Conservation (phyloP, 2,888 invertebrate genomes). For the Biston betularia region DNA sequence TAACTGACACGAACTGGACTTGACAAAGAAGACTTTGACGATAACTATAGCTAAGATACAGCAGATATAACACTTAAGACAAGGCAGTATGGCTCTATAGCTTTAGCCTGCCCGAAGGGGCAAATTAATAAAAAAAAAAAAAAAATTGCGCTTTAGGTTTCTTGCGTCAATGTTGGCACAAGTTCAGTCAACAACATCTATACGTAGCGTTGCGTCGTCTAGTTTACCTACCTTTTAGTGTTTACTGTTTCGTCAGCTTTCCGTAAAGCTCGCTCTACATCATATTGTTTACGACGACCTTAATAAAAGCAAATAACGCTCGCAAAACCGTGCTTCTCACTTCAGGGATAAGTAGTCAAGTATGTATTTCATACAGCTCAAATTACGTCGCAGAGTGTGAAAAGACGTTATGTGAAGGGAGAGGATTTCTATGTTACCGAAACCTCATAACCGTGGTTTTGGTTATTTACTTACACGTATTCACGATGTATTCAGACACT, state of each 20-base stretch:
- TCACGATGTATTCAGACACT: background rate
- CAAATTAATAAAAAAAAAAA: too few relatives aligned
- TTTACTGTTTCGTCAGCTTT: slow-evolving; percentile 34
- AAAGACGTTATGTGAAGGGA: slow-evolving; percentile 5
- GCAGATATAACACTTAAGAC: too few relatives aligned
- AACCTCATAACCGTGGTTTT: slow-evolving; percentile 5
- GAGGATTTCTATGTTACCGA: slow-evolving; percentile 19
- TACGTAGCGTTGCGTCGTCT: slow-evolving; percentile 8
- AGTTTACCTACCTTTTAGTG: slow-evolving; percentile 36
- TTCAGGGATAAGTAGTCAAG: slow-evolving; percentile 10
- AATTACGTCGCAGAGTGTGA: slow-evolving; percentile 4
- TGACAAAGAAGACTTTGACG: too few relatives aligned
- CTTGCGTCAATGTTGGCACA: slow-evolving; percentile 27
- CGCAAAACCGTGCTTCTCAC: slow-evolving; percentile 20
- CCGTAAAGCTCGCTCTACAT: slow-evolving; percentile 13
- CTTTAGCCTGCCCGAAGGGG: too few relatives aligned
- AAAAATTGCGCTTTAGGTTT: slow-evolving; percentile 12
- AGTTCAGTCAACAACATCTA: slow-evolving; percentile 17
- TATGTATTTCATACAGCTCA: slow-evolving; percentile 9
- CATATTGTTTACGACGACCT: slow-evolving; percentile 28
- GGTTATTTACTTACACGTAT: too few relatives aligned
- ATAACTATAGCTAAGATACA: too few relatives aligned
- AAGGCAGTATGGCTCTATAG: too few relatives aligned
- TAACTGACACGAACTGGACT: too few relatives aligned
- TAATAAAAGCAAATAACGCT: slow-evolving; percentile 25